Evolutionary conservation across 2,113 vertebrate species (phyloP).

Genomic region (Ictidomys tridecemlineatus): DNA sequence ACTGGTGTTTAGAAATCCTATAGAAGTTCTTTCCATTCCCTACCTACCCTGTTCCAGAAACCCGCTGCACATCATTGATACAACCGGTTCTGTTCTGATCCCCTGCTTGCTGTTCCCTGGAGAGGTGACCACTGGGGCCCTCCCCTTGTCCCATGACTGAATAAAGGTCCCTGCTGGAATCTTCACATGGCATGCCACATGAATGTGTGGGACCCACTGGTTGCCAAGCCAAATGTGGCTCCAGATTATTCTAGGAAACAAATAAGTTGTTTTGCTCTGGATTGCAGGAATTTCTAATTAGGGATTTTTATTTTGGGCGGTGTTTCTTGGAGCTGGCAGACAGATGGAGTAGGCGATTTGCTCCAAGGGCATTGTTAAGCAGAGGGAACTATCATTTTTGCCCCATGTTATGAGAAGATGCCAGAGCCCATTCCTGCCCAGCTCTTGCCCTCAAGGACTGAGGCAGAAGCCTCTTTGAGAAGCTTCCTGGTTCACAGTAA

Average conservation of each 20-base stretch:
- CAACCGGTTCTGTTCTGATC: conserved; percentile 36
- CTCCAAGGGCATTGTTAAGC: conserved; percentile 64
- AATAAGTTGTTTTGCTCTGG: conserved; percentile 83
- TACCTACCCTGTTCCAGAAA: conserved; percentile 58
- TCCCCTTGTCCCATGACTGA: background rate
- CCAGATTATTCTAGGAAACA: conserved; percentile 83
- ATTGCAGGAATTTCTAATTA: conserved; percentile 82
- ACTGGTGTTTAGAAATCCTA: conserved; percentile 15
- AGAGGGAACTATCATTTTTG: conserved; percentile 50
- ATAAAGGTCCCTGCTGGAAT: conserved; percentile 47
- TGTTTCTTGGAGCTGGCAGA: conserved; percentile 78
- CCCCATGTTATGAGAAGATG: background rate
- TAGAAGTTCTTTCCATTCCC: background rate
- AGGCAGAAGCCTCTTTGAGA: conserved; percentile 8
- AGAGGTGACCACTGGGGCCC: background rate
- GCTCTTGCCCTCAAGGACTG: background rate
- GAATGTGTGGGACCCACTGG: conserved; percentile 53
- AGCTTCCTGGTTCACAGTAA: background rate
- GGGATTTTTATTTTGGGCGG: conserved; percentile 81
- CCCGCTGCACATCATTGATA: background rate
- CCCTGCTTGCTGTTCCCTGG: conserved; percentile 48
- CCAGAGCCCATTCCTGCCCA: background rate
- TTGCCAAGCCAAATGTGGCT: conserved; percentile 76
- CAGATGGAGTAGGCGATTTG: conserved; percentile 77
- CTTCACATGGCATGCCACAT: background rate